Evolutionary conservation across 2,797 vertebrate genomes (phyloP), one percentile per base, ranked within the genome.

Genomic region (Gobio occitaniae): DNA sequence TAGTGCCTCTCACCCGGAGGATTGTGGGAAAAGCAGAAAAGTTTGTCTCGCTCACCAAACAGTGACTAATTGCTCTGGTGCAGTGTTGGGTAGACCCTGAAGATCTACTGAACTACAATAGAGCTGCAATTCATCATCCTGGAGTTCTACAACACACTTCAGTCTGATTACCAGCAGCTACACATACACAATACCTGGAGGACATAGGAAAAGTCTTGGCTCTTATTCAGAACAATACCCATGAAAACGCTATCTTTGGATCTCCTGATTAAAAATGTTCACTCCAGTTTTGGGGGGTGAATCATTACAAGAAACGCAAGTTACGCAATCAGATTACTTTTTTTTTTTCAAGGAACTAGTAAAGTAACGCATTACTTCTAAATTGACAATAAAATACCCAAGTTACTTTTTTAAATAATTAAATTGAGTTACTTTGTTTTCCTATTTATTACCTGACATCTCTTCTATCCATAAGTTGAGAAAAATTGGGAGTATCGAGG

Each of bases 31-130:
- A 68, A 47, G 82, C 54, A 72, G 54, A 85, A 85, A 85, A 85
- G 77, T 80, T 74, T 63, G 76, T 52, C 68, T 63, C 56, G 63
- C 47, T 80, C 83, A 61, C 77, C 77, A 80, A 85, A 80, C 83
- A 80, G 68, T 85, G 83, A 85, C 83, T 80, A 85, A 85, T 85
- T 85, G 83, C 83, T 80, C 54, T 71, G 83, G 68, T 79, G 83
- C 83, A 54, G 47, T 85, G 83, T 72, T 85, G 77, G 68, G 69
- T 52, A 79, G 54, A 79, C 83, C 77, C 83, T 65, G 77, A 71
- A 72, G 77, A 80, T 79, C 68, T 72, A 52, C 41, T 72, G 68
- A 80, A 74, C 83, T 72, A 79, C 83, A 85, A 85, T 65, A 79
- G 77, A 72, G 29, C 56, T 72, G 83, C 83, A 85, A 85, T 80